Percentiles rank a stretch among this genome's conserved stretches.
phyloP scores from a whole-genome alignment of 53 echinoderm and acorn worm species.

The Pentamera pediparva region DNA sequence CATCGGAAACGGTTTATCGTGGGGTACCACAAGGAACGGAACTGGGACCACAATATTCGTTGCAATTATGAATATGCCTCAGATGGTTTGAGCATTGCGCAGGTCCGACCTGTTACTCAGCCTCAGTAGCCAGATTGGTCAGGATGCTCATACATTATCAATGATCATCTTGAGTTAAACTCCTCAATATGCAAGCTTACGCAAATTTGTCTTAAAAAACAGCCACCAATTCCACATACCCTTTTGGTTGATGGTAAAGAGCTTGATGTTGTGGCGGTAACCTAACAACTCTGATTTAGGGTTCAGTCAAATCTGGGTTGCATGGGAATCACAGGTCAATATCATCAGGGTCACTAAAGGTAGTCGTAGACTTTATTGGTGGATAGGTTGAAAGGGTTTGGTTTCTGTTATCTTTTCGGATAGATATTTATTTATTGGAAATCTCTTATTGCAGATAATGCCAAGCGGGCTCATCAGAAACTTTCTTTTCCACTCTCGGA shows the following conservation, averaged over 20 bases:
- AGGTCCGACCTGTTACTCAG: no score
- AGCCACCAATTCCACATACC: not conserved
- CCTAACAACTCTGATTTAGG: not conserved
- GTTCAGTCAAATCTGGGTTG: not conserved
- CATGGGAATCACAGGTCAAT: not conserved
- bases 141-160: not conserved
- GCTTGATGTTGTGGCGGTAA: not conserved
- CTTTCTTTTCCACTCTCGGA: no score
- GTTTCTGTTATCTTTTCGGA: not conserved
- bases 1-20: no score
- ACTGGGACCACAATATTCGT: no score
- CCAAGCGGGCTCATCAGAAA: no score
- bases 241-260: not conserved
- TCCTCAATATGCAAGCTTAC: conserved; percentile 16
- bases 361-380: not conserved
- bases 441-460: no score
- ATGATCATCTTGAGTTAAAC: conserved; percentile 3
- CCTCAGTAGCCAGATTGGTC: no score
- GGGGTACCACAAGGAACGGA: no score
- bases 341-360: conserved; percentile 7
- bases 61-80: no score
- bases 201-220: not conserved
- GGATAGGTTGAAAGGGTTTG: not conserved
- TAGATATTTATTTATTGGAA: no score
- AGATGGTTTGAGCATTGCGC: no score